Evolutionary conservation across 2,797 vertebrate species (phyloP).

Genomic region (Argya squamiceps): DNA sequence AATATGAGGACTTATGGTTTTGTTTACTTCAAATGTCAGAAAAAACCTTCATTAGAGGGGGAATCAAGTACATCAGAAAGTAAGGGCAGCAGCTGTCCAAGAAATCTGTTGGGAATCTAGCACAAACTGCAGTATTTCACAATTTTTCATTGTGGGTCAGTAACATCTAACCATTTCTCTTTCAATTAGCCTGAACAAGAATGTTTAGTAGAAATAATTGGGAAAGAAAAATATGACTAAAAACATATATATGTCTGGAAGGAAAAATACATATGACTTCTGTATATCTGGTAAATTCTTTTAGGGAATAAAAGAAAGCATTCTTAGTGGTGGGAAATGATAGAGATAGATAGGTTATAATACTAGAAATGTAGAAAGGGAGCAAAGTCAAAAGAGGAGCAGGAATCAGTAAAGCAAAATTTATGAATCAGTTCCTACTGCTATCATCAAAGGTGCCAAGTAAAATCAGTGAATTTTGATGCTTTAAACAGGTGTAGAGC

Average conservation of each 20-base stretch:
- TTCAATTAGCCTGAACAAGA: not conserved
- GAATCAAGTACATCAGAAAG: not conserved
- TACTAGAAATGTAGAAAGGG: not conserved
- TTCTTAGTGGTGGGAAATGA: not conserved
- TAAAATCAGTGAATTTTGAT: not conserved
- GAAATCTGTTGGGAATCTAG: not conserved
- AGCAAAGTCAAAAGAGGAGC: not conserved
- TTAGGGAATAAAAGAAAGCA: not conserved
- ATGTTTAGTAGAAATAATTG: not conserved
- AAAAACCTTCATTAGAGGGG: not conserved
- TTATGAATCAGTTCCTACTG: not conserved
- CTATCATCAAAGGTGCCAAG: not conserved
- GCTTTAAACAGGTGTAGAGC: not conserved
- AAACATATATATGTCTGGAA: not conserved
- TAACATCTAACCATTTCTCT: not conserved
- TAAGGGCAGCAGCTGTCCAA: accelerated
- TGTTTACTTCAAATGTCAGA: accelerated
- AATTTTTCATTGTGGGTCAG: not conserved
- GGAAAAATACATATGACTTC: not conserved
- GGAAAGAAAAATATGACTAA: not conserved
- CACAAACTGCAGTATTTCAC: not conserved
- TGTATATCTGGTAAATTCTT: not conserved
- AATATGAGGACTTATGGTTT: not conserved
- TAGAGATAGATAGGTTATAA: not conserved
- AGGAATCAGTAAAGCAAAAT: not conserved